Conservation (phyloP, 1,140 invertebrate species). For the Arion vulgaris region DNA sequence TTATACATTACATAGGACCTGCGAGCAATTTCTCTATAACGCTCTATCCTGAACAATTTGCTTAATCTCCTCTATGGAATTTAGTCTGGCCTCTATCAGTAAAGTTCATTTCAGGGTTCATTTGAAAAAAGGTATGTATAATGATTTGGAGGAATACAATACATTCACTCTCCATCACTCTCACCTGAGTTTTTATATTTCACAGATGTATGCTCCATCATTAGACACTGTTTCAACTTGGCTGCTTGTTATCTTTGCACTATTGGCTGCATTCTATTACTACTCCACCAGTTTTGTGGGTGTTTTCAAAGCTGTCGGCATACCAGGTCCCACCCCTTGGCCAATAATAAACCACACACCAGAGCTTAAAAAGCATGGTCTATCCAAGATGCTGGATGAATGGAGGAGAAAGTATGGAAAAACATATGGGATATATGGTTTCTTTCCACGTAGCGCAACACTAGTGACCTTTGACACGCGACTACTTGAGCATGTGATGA, state of each 20-base stretch:
- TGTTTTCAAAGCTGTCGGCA: conserved; percentile 15
- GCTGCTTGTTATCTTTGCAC: not conserved
- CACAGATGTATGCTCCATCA: conserved; percentile 18
- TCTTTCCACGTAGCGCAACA: conserved; percentile 14
- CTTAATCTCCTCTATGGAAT: no score
- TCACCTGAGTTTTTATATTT: not conserved
- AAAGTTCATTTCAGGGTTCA: no score
- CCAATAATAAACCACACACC: conserved; percentile 20
- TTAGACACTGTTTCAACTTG: not conserved
- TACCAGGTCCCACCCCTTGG: conserved; percentile 21
- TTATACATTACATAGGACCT: no score
- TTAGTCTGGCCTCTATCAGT: no score
- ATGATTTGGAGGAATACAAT: no score
- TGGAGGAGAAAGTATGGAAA: conserved; percentile 21
- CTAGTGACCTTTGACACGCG: conserved; percentile 18
- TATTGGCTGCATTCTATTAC: not conserved
- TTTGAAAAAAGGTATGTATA: no score
- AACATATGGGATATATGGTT: conserved; percentile 17
- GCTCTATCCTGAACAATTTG: no score
- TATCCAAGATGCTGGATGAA: conserved; percentile 27
- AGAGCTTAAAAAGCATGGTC: conserved; percentile 21
- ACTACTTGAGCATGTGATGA: conserved; percentile 17
- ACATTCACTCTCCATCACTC: no score
- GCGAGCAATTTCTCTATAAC: no score
- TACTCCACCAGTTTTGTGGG: conserved; percentile 23